These are phyloP conservation scores for Rhinophrynus dorsalis DNA, from an alignment of 2,797 vertebrate genomes.

Conservation along the genomic window DNA sequence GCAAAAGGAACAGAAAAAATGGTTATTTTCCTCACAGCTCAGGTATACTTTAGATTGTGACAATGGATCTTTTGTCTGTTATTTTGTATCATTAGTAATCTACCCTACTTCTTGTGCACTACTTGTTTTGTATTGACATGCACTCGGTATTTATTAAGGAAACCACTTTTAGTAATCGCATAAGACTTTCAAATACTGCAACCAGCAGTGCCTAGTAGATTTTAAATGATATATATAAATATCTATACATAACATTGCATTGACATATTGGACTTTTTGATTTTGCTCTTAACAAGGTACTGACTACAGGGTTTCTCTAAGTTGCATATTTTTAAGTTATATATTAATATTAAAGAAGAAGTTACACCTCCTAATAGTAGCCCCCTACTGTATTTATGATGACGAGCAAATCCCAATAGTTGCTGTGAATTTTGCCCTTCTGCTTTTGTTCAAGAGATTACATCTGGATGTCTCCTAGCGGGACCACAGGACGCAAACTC, in stretches of 20 bases:
- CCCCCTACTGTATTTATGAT: too few species aligned
- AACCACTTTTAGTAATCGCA: slow-evolving; percentile 45
- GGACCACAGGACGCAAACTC: too few species aligned
- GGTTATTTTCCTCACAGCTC: slow-evolving; percentile 16
- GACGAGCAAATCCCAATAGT: too few species aligned
- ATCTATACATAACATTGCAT: slow-evolving; percentile 19
- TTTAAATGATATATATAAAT: slow-evolving; percentile 27
- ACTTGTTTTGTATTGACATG: slow-evolving; percentile 13
- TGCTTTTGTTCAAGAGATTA: too few species aligned
- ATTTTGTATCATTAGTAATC: slow-evolving; percentile 37
- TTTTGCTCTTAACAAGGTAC: slow-evolving; percentile 29
- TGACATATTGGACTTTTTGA: background rate
- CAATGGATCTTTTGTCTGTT: slow-evolving; percentile 7
- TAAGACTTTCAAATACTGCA: slow-evolving; percentile 53
- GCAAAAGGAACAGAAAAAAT: background rate
- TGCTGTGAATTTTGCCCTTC: too few species aligned
- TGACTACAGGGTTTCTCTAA: too few species aligned
- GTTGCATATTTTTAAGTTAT: too few species aligned
- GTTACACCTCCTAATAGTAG: too few species aligned
- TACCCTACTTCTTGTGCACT: slow-evolving; percentile 18
- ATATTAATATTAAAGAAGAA: too few species aligned
- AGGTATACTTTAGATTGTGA: slow-evolving; percentile 13
- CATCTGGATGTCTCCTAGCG: too few species aligned
- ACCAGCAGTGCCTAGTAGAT: slow-evolving; percentile 52
- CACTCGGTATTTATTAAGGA: slow-evolving; percentile 37